Conservation (phyloP, 1,140 invertebrate genomes). For the Oedothorax gibbosus region DNA sequence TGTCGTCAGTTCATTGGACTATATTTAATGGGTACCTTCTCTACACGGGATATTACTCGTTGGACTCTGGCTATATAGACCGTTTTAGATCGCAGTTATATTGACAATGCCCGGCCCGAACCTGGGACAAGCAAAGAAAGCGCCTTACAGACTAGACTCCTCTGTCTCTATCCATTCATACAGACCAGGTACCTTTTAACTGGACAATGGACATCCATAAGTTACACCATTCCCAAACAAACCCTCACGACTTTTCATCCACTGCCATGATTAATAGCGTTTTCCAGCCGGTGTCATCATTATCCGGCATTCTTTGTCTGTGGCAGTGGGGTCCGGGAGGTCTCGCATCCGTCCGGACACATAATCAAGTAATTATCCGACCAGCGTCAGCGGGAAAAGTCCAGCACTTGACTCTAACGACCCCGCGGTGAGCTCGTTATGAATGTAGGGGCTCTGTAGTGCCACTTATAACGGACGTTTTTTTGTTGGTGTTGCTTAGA, state of each 20-base stretch:
- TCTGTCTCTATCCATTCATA: neutral
- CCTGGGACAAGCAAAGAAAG: no score
- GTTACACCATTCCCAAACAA: neutral
- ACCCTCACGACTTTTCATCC: slow-evolving; percentile 37
- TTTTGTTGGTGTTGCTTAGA: no score
- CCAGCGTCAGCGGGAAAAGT: slow-evolving; percentile 45
- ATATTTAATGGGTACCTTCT: no score
- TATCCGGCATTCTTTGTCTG: slow-evolving; percentile 27
- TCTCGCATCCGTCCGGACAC: slow-evolving; percentile 45
- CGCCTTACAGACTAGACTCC: no score
- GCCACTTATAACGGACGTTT: neutral
- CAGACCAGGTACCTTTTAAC: neutral
- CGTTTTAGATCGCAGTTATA: no score
- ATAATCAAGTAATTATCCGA: slow-evolving; percentile 53
- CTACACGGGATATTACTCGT: no score
- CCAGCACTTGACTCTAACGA: slow-evolving; percentile 55
- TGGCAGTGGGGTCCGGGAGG: neutral
- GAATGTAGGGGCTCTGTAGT: neutral
- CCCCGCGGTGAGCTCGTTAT: slow-evolving; percentile 12
- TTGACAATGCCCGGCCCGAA: no score
- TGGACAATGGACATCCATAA: no score
- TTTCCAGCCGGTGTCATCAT: slow-evolving; percentile 40
- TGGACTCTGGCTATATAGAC: no score
- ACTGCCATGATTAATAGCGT: slow-evolving; percentile 48
- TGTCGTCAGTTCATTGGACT: no score